A percentile compares a stretch with the other conserved stretches of the same genome.
These are phyloP conservation scores for Coenonympha arcania DNA, from an alignment of 2,888 invertebrate species.

Conservation along the genomic window DNA sequence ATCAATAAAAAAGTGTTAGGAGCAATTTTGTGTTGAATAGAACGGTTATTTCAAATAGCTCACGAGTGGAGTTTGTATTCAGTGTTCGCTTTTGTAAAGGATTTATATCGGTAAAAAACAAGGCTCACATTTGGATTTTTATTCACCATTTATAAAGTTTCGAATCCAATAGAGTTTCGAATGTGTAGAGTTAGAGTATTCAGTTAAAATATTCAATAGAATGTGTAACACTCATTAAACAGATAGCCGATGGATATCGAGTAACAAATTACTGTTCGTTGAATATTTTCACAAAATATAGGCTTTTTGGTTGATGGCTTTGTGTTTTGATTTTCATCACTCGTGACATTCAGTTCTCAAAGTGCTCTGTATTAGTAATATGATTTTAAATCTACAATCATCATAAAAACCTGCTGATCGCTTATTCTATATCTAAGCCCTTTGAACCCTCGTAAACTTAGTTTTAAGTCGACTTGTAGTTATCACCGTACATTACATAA, in stretches of 20 bases:
- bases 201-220: neutral
- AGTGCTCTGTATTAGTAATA: too few species aligned
- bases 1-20: conserved; percentile 9
- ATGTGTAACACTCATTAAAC: neutral
- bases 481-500: too few species aligned
- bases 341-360: too few species aligned
- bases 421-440: too few species aligned
- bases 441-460: too few species aligned
- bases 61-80: conserved; percentile 9
- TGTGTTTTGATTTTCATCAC: neutral
- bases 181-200: neutral
- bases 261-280: neutral
- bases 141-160: neutral
- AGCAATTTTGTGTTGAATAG: conserved; percentile 7
- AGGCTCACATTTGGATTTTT: neutral
- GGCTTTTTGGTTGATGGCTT: neutral
- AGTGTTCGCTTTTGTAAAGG: conserved; percentile 3
- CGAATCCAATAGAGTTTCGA: neutral
- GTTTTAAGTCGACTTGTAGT: too few species aligned
- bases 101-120: neutral
- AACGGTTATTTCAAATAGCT: conserved; percentile 10
- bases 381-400: too few species aligned
- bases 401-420: too few species aligned
- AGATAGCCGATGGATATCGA: neutral
- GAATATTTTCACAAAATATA: neutral